Evolutionary conservation across 2,888 invertebrate species (phyloP), one percentile per base, ranked within the genome.

Genomic region (Leistus spinibarbis): DNA sequence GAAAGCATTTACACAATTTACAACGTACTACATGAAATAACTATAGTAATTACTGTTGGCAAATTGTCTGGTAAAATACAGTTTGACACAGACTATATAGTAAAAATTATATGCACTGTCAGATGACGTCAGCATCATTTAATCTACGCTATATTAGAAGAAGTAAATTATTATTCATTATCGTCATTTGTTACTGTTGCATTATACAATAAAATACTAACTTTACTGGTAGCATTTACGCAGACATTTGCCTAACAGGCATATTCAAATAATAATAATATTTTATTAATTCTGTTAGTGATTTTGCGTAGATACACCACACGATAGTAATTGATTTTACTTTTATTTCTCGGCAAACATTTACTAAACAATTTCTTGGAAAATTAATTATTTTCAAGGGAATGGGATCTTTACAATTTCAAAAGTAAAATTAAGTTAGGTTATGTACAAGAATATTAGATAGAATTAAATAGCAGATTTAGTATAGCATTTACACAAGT

Each of bases 131-230:
- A 64, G 17, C 16, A 23, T 64, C n/a, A 16, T 64, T 24, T 24
- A 24, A 64, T 10, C 68, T 67, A 68, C 23, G 23, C 56, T 19
- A 60, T 5, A 40, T 20, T 60, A 69, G 60, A 69, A 69, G 27
- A 27, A 40, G 19, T 10, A 69, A 60, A 69, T 69, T 69, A 69
- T 69, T 69, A 62, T 16, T 62, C 69, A 62, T 69, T 27, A 57
- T 57, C 17, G 23, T 57, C 13, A 57, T 17, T 23, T 27, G 40
- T 40, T 24, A 10, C 23, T 27, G 40, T 40, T 24, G n/a, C 23
- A 69, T 60, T 69, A 69, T 22, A 60, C 13, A 60, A 69, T 69
- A 69, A 69, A 69, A 20, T 69, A 17, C 23, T 24, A 40, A 16
- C 20, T 69, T 69, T 69, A 69, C 40, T 20, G 20, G 19, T 7